Base-by-base conservation (phyloP, 2,888 invertebrate species). In the Brachyopa scutellaris region DNA sequence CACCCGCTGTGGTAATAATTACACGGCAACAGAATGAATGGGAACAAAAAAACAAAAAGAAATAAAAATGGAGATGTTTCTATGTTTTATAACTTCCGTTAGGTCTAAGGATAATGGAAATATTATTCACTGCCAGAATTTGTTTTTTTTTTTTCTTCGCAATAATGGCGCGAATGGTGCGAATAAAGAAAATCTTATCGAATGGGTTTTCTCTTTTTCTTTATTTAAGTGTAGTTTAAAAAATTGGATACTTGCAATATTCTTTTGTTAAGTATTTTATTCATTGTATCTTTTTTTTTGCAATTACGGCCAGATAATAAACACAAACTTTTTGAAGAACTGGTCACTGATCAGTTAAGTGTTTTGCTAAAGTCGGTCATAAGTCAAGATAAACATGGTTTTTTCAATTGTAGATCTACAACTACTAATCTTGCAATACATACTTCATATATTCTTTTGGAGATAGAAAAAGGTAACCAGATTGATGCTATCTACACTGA, bases 61-160 rank as follows among this genome's bases (percentile, higher is more conserved):
- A 26, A 26, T 42, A 42, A 42, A n/a, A 42, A 42, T 42, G 21
- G 42, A 42, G 42, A 5, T n/a, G 19, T 21, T 42, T 42, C n/a
- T 5, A 4, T 42, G 21, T 42, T 42, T 40, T 21, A 42, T 42
- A 21, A 21, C 21, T 42, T 42, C 42, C 42, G 42, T n/a, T 5
- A 42, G 19, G 19, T n/a, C 42, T 42, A 21, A 42, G 42, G 42
- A 42, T n/a, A 42, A 21, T 21, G 19, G n/a, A 19, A 42, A 42
- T 42, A 19, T 42, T 42, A 42, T 42, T 17, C n/a, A 42, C 17
- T 19, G 21, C n/a, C 19, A 5, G 38, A 6, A 38, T 38, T 8
- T 38, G n/a, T n/a, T 21, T 8, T 9, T 13, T 19, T 17, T 9
- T 2, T 9, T 40, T 5, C 11, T 11, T 33, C n/a, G n/a, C n/a